phyloP scores from a whole-genome alignment of 2,113 vertebrate species.

The Bubo scandiacus region DNA sequence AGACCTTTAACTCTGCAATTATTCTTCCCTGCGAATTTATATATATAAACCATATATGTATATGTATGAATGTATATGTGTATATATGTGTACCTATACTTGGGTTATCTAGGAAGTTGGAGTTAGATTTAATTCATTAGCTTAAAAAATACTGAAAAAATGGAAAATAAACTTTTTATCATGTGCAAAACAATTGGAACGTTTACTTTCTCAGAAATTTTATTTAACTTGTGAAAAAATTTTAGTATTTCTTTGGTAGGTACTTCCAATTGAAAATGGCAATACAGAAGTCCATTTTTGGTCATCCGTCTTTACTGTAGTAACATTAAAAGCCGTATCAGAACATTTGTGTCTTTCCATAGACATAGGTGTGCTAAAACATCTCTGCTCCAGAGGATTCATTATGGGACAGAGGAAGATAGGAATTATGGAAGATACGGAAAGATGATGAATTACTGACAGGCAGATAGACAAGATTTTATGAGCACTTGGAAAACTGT shows the following conservation, averaged over 20 bases:
- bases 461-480: not conserved
- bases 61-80: not conserved
- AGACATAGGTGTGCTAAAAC: not conserved
- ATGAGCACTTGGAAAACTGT: not conserved
- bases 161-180: not conserved
- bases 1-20: not conserved
- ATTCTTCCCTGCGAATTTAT: not conserved
- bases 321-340: not conserved
- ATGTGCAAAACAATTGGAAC: not conserved
- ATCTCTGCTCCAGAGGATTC: not conserved
- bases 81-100: not conserved
- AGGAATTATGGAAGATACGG: not conserved
- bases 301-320: not conserved
- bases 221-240: not conserved
- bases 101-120: not conserved
- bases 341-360: not conserved
- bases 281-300: not conserved
- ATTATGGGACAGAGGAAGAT: not conserved
- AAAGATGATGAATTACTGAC: not conserved
- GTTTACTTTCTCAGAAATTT: not conserved
- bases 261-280: not conserved
- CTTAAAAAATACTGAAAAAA: not conserved
- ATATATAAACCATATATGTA: no score
- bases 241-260: not conserved
- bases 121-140: not conserved